Percentiles rank a stretch among this genome's conserved stretches.
These are phyloP conservation scores for Monochamus alternatus DNA, from an alignment of 2,888 invertebrate species.

Conservation along the genomic window DNA sequence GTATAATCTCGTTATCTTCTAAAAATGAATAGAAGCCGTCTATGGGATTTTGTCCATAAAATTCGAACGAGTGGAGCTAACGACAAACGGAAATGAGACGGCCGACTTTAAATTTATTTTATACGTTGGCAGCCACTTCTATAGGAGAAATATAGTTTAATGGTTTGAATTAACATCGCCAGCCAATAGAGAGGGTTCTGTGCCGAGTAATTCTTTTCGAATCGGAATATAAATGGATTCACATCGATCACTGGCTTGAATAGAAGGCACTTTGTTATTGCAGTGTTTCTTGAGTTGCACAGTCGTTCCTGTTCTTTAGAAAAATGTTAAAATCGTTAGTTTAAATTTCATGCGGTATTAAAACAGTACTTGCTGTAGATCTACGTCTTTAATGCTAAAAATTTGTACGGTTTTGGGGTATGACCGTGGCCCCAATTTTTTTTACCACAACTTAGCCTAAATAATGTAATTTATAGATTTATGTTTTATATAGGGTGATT, in stretches of 20 bases:
- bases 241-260: neutral
- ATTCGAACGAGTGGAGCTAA: constrained; percentile 26
- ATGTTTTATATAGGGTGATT: no score
- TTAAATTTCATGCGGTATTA: no score
- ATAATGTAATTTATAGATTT: no score
- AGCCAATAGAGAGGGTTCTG: neutral
- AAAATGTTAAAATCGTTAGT: no score
- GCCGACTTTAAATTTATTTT: constrained; percentile 36
- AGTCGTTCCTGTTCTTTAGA: no score
- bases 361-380: no score
- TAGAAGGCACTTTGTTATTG: neutral
- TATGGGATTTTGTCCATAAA: constrained; percentile 31
- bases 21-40: constrained; percentile 17
- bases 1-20: neutral
- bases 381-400: no score
- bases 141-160: constrained; percentile 21
- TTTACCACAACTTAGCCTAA: no score
- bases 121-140: constrained; percentile 14
- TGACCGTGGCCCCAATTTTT: no score
- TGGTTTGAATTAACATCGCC: constrained; percentile 20
- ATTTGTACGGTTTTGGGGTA: no score
- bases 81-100: constrained; percentile 34
- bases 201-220: neutral
- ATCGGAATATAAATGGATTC: neutral
- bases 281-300: no score